Evolutionary conservation across 2,797 vertebrate species (phyloP).

Genomic region (Agapornis canus): DNA sequence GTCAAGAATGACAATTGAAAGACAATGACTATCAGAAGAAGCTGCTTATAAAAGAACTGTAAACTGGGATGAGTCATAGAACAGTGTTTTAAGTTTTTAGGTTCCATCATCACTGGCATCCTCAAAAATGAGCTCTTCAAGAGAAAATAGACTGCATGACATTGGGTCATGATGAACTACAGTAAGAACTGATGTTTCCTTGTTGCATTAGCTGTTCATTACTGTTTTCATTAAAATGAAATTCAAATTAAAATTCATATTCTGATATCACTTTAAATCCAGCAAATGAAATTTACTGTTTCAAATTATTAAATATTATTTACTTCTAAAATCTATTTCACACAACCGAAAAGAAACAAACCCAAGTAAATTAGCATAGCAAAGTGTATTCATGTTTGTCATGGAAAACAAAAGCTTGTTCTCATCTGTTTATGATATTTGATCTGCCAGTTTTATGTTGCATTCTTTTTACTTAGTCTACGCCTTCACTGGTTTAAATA

Average conservation of each 20-base stretch:
- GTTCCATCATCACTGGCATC: not conserved
- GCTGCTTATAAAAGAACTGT: not conserved
- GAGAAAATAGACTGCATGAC: not conserved
- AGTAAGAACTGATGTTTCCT: not conserved
- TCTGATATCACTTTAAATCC: not conserved
- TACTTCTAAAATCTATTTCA: not conserved
- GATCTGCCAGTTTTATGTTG: not conserved
- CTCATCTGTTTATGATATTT: not conserved
- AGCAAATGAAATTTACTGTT: not conserved
- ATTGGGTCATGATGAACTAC: not conserved
- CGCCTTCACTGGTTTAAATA: not conserved
- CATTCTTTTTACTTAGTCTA: not conserved
- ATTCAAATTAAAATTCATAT: not conserved
- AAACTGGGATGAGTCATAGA: not conserved
- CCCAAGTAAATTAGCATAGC: not conserved
- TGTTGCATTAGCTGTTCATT: not conserved
- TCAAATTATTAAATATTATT: not conserved
- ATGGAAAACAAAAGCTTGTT: not conserved
- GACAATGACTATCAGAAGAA: not conserved
- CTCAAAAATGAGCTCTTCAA: not conserved
- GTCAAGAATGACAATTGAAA: not conserved
- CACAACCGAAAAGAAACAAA: not conserved
- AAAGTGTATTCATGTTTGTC: not conserved
- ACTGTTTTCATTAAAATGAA: not conserved
- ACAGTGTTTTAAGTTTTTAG: not conserved